Evolutionary conservation across 2,888 invertebrate species (phyloP).

Genomic region (Piscicola geometra): DNA sequence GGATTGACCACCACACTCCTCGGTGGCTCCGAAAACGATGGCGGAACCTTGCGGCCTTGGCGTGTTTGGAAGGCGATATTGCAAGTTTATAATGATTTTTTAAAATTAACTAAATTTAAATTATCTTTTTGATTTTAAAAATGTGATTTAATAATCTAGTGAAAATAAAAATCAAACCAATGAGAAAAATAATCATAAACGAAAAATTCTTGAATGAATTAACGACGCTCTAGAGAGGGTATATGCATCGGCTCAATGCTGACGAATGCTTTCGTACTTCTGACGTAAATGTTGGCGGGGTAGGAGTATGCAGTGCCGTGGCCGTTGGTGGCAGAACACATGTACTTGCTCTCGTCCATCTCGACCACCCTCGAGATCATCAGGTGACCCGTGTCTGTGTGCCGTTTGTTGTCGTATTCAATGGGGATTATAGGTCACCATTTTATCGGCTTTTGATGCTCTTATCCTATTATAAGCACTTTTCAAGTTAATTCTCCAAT

Average conservation of each 20-base stretch:
- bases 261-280: constrained; percentile 64
- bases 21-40: constrained; percentile 88
- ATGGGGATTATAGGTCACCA: no score
- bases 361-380: constrained; percentile 85
- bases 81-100: no score
- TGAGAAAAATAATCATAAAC: neutral
- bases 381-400: constrained; percentile 66
- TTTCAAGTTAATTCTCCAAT: no score
- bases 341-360: constrained; percentile 88
- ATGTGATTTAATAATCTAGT: neutral
- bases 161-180: neutral
- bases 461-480: no score
- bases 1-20: constrained; percentile 83
- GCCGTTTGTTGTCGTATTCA: no score
- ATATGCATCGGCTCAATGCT: no score
- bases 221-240: no score
- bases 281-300: constrained; percentile 78
- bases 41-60: constrained; percentile 86
- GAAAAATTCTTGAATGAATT: neutral
- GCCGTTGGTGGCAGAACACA: constrained; percentile 88
- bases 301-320: constrained; percentile 89
- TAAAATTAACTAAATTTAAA: no score
- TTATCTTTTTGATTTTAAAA: no score
- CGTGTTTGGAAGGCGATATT: no score
- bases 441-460: no score